phyloP scores from a whole-genome alignment of 2,797 vertebrate species.

The Lerista edwardsae region DNA sequence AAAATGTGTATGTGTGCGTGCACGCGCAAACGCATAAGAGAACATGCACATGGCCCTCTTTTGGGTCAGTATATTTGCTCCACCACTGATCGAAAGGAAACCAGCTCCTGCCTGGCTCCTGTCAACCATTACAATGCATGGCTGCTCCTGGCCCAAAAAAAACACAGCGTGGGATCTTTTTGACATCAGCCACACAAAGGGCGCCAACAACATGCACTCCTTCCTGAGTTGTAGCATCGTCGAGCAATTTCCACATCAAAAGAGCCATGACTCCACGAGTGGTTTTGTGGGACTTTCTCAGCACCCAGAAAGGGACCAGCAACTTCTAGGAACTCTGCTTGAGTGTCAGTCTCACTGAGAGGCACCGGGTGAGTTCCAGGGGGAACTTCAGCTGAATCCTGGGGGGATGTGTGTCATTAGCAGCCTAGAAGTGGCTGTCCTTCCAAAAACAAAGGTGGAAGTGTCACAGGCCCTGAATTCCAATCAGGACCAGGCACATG shows the following conservation, averaged over 20 bases:
- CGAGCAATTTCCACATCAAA: slow-evolving; percentile 24
- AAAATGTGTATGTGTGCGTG: background rate
- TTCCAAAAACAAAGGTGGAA: too few species aligned
- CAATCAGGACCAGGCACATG: too few species aligned
- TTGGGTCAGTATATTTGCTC: too few species aligned
- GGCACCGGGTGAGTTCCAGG: too few species aligned
- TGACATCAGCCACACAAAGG: too few species aligned
- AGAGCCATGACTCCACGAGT: background rate
- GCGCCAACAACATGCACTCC: background rate
- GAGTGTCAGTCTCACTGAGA: too few species aligned
- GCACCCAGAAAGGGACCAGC: background rate
- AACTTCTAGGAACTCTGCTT: background rate
- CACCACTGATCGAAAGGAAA: background rate
- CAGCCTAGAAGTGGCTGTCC: too few species aligned
- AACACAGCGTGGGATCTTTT: background rate
- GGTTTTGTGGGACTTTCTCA: background rate
- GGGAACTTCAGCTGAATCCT: too few species aligned
- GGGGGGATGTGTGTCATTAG: too few species aligned
- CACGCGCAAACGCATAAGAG: too few species aligned
- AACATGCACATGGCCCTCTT: too few species aligned
- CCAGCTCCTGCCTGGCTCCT: background rate
- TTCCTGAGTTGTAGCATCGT: background rate
- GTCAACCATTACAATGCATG: background rate
- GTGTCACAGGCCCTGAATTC: too few species aligned
- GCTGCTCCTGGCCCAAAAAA: background rate